Evolutionary conservation across 2,888 invertebrate species (phyloP), one percentile per base, ranked within the genome.

Genomic region (Bedellia somnulentella): DNA sequence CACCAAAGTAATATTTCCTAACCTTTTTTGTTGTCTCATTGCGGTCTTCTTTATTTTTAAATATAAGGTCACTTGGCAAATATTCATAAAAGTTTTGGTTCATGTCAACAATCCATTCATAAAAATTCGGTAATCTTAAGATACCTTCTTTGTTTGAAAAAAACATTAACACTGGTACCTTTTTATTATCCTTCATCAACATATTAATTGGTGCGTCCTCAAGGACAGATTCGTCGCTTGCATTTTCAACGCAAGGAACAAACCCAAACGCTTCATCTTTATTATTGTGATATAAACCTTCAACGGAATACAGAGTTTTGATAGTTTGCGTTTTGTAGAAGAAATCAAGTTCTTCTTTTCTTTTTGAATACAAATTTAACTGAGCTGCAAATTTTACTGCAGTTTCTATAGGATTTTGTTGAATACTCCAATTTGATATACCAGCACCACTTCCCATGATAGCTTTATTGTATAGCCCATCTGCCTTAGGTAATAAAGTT

Each of bases 391-490:
- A 57, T 16, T 25, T 29, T 37, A 52, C 50, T 3, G 63, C 63
- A 18, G 37, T 50, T 37, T 47, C 39, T 3, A 61, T 24, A 3
- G 66, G 59, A n/a, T n/a, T n/a, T n/a, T n/a, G n/a, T n/a, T n/a
- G n/a, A n/a, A n/a, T n/a, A n/a, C n/a, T n/a, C n/a, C n/a, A n/a
- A n/a, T n/a, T n/a, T n/a, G n/a, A n/a, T 4, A 44, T 27, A 35
- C 40, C 46, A 0, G 44, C 44, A 2, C 58, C 63, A 28, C 63
- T 61, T 21, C 57, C 60, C 6, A 49, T 41, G 32, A 62, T 56
- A 2, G 48, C 55, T 38, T 52, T 62, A 14, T 50, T 47, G 30
- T 61, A 59, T 6, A 64, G 39, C 2, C 59, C 62, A 18, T 43
- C 37, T 1, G 59, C 39, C 12, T 43, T 36, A 21, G 47, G 41